Evolutionary conservation across 2,113 vertebrate genomes (phyloP).

Genomic region (Cervus canadensis): DNA sequence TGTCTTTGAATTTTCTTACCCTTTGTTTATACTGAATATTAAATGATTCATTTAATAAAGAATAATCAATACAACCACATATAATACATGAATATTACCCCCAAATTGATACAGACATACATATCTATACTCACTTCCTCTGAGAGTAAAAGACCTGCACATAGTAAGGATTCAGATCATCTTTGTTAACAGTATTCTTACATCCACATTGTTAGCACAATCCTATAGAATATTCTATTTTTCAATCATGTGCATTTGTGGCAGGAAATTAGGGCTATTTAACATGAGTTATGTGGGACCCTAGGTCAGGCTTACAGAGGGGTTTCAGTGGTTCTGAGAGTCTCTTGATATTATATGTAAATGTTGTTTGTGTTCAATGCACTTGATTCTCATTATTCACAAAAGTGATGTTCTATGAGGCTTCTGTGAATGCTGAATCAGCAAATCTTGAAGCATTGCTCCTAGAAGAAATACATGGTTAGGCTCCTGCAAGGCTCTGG

Average conservation of each 20-base stretch:
- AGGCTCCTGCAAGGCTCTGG: not conserved
- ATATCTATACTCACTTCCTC: not conserved
- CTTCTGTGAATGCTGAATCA: not conserved
- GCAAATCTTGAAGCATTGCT: not conserved
- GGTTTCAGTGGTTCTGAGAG: not conserved
- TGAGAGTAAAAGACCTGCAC: not conserved
- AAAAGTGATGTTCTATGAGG: not conserved
- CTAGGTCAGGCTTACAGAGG: not conserved
- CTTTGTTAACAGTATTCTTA: conserved; percentile 12
- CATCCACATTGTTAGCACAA: not conserved
- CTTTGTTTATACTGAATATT: not conserved
- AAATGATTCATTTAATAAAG: not conserved
- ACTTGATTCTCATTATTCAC: not conserved
- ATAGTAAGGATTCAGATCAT: not conserved
- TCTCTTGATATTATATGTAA: not conserved
- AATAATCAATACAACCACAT: not conserved
- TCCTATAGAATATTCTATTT: not conserved
- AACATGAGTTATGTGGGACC: not conserved
- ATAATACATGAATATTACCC: not conserved
- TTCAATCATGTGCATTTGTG: not conserved
- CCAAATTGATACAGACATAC: not conserved
- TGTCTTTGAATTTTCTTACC: not conserved
- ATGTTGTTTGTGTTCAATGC: not conserved
- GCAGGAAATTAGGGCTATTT: not conserved
- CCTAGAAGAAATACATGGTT: not conserved